Evolutionary conservation across 1,140 invertebrate genomes (phyloP), one percentile per base, ranked within the genome.

Genomic region (Megalopta genalis): DNA sequence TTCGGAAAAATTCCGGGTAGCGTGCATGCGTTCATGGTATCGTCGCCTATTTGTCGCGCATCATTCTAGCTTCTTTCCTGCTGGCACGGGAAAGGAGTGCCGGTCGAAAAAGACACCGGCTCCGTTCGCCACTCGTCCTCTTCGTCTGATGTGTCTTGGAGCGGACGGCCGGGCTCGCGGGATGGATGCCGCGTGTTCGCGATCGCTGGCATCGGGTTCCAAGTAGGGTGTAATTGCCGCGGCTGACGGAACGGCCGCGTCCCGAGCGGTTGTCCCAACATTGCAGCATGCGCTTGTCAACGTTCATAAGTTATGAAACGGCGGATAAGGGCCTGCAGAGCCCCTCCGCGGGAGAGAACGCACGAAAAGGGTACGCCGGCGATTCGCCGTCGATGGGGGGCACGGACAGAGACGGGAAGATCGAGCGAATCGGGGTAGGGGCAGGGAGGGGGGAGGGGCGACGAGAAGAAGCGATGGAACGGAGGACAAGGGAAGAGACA

Each of bases 291-390:
- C 83, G 69, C 86, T 72, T 85, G 82, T 83, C 86, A 77, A 81
- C 85, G 82, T 86, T 88, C 87, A 88, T 91, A 92, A 92, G 86
- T 93, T 92, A 92, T 90, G 83, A 85, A 86, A 86, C 84, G 80
- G 84, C 76, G 83, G 72, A 86, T 86, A 89, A 89, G 83, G 68
- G 60, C 70, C 73, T 66, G 77, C 69, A 67, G 72, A 9, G 18
- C 64, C 68, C 78, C 78, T 76, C 82, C 21, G 72, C 73, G 71
- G 72, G 64, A 62, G 57, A 25, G 67, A 37, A 62, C 70, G 32
- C 78, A 70, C 69, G 59, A 60, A 70, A 65, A 74, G 82, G 82
- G 60, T 52, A 18, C 14, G 49, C 49, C 49, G 49, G 16, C 42
- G 10, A 2, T 46, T 46, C 42, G 42, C 42, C 42, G 42, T 46